A percentile compares a stretch with the other conserved stretches of the same genome.
Conservation (phyloP, 2,888 invertebrate genomes). For the Acanthosepion pharaonis region DNA sequence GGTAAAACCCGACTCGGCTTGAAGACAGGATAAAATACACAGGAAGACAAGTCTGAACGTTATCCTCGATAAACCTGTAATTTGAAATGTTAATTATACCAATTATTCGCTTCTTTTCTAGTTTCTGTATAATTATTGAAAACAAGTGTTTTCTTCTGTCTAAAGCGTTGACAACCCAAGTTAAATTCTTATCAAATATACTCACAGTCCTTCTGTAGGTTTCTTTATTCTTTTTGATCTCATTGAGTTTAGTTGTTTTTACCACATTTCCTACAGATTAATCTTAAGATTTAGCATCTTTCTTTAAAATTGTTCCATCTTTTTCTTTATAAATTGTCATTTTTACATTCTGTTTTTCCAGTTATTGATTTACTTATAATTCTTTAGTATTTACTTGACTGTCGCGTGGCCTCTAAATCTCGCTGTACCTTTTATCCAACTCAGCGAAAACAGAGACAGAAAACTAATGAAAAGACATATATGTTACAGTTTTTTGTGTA, state of each 20-base stretch:
- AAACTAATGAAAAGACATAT: too few species aligned
- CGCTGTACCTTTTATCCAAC: too few species aligned
- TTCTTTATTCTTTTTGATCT: background rate
- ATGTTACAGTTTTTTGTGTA: too few species aligned
- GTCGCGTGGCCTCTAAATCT: too few species aligned
- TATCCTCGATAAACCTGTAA: background rate
- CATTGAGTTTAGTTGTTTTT: background rate
- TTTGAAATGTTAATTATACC: background rate
- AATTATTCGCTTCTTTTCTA: background rate
- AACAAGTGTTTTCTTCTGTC: background rate
- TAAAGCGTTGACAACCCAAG: background rate
- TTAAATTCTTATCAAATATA: background rate
- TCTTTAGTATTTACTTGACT: too few species aligned
- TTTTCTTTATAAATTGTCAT: background rate
- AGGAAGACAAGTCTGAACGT: background rate
- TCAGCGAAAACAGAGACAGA: too few species aligned
- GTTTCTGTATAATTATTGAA: background rate
- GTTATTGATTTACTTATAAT: too few species aligned
- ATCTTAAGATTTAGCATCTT: background rate
- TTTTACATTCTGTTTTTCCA: too few species aligned
- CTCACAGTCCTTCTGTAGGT: fast-evolving
- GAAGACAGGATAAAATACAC: background rate
- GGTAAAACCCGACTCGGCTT: background rate
- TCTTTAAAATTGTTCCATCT: too few species aligned
- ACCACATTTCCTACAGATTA: fast-evolving